phyloP scores from a whole-genome alignment of 2,797 vertebrate species.

The Pyrocephalus nanus region DNA sequence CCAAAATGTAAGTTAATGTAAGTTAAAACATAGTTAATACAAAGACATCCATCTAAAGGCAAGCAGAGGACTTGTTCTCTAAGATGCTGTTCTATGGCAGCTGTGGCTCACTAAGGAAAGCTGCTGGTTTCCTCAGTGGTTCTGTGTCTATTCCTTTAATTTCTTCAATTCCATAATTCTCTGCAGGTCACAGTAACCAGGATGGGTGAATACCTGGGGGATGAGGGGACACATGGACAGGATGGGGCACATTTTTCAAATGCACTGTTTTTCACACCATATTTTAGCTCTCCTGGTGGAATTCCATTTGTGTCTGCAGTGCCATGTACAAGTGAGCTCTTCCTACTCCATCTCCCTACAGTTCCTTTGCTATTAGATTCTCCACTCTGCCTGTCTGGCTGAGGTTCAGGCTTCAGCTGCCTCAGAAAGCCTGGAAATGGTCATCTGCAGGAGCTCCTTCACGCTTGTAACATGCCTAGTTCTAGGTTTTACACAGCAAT shows the following conservation, averaged over 20 bases:
- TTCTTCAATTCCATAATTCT: not conserved
- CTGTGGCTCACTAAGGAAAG: not conserved
- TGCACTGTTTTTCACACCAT: not conserved
- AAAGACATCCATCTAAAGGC: not conserved
- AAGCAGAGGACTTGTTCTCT: not conserved
- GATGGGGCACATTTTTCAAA: not conserved
- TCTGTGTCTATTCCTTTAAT: not conserved
- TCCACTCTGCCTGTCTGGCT: not conserved
- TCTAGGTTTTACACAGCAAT: not conserved
- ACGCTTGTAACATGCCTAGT: not conserved
- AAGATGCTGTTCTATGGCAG: not conserved
- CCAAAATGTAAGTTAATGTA: not conserved
- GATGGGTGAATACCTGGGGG: not conserved
- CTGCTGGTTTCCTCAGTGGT: not conserved
- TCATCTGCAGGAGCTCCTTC: not conserved
- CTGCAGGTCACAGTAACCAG: not conserved
- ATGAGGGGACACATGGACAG: accelerated
- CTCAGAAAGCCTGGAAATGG: not conserved
- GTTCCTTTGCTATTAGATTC: not conserved
- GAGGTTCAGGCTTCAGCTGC: not conserved
- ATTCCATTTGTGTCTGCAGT: not conserved
- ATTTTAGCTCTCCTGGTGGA: not conserved
- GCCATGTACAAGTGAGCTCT: not conserved
- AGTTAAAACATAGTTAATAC: not conserved
- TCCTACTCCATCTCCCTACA: not conserved